phyloP scores from a whole-genome alignment of 2,113 vertebrate genomes.

The Coptodon rendalli region DNA sequence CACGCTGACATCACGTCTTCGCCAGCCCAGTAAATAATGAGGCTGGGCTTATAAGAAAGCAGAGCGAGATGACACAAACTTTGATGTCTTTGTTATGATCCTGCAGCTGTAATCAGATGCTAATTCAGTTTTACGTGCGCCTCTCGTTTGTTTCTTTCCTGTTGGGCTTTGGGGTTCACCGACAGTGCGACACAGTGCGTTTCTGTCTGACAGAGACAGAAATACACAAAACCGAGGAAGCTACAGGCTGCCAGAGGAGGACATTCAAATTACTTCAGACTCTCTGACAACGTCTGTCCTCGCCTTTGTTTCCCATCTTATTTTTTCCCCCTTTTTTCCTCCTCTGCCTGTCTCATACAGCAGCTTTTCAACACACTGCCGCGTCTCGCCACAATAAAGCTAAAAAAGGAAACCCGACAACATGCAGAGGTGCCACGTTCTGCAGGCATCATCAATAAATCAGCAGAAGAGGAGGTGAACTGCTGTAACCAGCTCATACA shows the following conservation, averaged over 20 bases:
- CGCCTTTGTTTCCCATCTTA: not conserved
- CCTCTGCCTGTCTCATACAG: not conserved
- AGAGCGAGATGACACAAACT: not conserved
- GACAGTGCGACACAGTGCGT: not conserved
- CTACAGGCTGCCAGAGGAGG: not conserved
- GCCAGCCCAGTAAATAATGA: not conserved
- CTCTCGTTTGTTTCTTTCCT: not conserved
- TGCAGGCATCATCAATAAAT: constrained; percentile 16
- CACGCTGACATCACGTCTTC: not conserved
- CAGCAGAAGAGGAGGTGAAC: not conserved
- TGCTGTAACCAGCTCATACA: not conserved
- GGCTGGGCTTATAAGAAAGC: not conserved
- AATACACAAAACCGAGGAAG: not conserved
- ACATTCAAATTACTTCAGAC: not conserved
- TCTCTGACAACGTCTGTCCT: not conserved
- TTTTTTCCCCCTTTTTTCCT: not conserved
- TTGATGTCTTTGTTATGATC: not conserved
- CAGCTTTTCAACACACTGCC: not conserved
- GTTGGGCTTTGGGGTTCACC: not conserved
- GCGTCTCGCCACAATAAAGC: not conserved
- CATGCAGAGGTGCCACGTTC: not conserved
- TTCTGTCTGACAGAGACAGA: not conserved
- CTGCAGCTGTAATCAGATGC: constrained; percentile 1
- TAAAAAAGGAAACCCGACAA: not conserved
- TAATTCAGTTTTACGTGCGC: not conserved